phyloP scores from a whole-genome alignment of 2,797 vertebrate species.

The Cheirogaleus major region DNA sequence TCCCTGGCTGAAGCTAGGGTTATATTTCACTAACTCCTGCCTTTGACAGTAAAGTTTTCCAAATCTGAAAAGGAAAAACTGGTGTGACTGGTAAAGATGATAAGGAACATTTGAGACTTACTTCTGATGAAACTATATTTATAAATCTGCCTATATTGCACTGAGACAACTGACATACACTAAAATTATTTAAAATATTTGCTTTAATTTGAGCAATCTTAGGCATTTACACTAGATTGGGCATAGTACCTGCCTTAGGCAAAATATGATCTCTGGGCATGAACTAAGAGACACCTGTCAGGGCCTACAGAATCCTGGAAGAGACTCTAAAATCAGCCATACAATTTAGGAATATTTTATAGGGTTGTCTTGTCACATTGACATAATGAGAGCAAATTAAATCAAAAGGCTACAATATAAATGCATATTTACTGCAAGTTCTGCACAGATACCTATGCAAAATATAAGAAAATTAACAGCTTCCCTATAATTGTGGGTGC shows the following conservation, averaged over 20 bases:
- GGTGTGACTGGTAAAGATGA: background rate
- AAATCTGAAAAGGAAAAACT: background rate
- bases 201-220: constrained; percentile 51
- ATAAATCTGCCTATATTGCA: background rate
- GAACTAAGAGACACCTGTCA: constrained; percentile 65
- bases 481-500: constrained; percentile 64
- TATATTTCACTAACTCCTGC: background rate
- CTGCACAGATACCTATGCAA: constrained; percentile 59
- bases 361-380: constrained; percentile 67
- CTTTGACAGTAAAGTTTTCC: background rate
- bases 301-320: constrained; percentile 48
- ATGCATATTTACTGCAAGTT: constrained; percentile 54
- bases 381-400: constrained; percentile 70
- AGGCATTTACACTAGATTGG: constrained; percentile 63
- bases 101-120: background rate
- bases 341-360: constrained; percentile 68
- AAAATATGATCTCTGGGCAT: constrained; percentile 49
- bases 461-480: constrained; percentile 68
- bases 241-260: constrained; percentile 55
- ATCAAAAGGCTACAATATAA: constrained; percentile 43
- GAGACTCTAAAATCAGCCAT: constrained; percentile 43
- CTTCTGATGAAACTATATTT: background rate
- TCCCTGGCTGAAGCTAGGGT: background rate
- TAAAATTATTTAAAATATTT: constrained; percentile 57
- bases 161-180: background rate